Evolutionary conservation across 2,888 invertebrate species (phyloP).

Genomic region (Nysson spinosus): DNA sequence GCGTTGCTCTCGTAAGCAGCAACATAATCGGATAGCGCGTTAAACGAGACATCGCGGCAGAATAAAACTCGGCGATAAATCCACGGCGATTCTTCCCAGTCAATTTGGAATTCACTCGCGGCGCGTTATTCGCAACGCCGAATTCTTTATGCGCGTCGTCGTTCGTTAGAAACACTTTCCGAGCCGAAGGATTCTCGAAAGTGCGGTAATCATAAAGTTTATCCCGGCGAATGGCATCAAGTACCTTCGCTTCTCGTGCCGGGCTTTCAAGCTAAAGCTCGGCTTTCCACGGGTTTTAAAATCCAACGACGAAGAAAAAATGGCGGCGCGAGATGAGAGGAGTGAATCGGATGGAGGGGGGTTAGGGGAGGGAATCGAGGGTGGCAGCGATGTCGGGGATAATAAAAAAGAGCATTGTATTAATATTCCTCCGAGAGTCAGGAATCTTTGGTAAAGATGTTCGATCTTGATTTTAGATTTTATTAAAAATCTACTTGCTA

Average conservation of each 20-base stretch:
- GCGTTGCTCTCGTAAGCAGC: too few species aligned
- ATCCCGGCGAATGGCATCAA: conserved; percentile 25
- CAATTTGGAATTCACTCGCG: conserved; percentile 34
- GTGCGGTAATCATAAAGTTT: conserved; percentile 39
- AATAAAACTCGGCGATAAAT: too few species aligned
- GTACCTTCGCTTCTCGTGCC: conserved; percentile 23
- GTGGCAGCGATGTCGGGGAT: too few species aligned
- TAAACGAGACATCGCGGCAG: conserved; percentile 32
- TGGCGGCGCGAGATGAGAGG: background rate
- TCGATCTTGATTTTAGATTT: too few species aligned
- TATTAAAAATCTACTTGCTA: too few species aligned
- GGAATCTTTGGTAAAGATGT: too few species aligned
- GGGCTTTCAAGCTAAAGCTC: background rate
- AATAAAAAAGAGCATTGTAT: too few species aligned
- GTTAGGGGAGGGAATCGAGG: too few species aligned
- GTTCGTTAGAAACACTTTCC: conserved; percentile 39
- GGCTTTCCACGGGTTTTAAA: background rate
- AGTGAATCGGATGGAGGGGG: too few species aligned
- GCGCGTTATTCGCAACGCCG: conserved; percentile 20
- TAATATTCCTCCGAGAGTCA: too few species aligned
- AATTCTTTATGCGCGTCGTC: conserved; percentile 39
- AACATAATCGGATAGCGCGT: too few species aligned
- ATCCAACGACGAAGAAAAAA: too few species aligned
- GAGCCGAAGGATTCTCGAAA: conserved; percentile 19
- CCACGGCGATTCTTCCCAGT: conserved; percentile 36